Conservation (phyloP, 2,797 vertebrate species). For the Enteromius fasciolatus region DNA sequence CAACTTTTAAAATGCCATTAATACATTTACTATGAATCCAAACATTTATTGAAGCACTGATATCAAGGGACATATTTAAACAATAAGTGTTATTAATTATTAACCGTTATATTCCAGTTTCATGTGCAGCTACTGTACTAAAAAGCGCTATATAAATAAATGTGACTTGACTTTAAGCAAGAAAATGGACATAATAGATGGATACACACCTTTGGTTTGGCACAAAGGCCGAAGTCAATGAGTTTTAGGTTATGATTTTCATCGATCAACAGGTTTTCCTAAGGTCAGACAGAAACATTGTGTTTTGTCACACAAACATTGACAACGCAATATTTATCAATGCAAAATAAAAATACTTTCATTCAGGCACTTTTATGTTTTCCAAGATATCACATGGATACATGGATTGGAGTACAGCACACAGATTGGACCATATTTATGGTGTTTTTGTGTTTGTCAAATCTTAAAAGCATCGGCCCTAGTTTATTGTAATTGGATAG, state of each 20-base stretch:
- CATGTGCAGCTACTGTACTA: not conserved
- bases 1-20: not conserved
- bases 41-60: not conserved
- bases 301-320: not conserved
- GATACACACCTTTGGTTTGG: slow-evolving; percentile 89
- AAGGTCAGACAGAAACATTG: slow-evolving; percentile 39
- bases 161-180: not conserved
- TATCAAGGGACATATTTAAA: not conserved
- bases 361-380: not conserved
- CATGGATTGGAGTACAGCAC: not conserved
- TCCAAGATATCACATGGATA: not conserved
- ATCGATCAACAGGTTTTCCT: slow-evolving; percentile 96
- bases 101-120: not conserved
- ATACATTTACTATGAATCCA: not conserved
- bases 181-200: not conserved
- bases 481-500: not conserved
- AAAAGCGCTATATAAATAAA: not conserved
- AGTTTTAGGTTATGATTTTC: slow-evolving; percentile 91
- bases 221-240: slow-evolving; percentile 96
- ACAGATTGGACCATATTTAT: not conserved
- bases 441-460: not conserved
- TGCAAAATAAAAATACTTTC: not conserved
- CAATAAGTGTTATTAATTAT: not conserved
- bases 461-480: not conserved
- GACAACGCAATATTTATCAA: not conserved